A percentile compares a stretch with the other conserved stretches of the same genome.
phyloP scores from a whole-genome alignment of 2,797 vertebrate genomes.

The Poeciliopsis turneri region DNA sequence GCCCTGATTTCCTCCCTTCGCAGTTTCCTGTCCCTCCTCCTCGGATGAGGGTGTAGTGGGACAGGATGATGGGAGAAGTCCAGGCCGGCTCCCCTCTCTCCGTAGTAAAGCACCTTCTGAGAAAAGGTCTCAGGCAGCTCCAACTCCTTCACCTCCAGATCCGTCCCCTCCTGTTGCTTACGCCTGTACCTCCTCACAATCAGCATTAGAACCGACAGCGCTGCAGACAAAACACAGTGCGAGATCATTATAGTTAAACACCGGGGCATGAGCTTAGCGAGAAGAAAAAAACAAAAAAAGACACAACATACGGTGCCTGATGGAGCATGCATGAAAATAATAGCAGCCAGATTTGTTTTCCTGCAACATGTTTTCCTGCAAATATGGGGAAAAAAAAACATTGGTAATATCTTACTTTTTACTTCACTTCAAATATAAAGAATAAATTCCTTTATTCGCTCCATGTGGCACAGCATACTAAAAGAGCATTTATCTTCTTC shows the following conservation, averaged over 20 bases:
- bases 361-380: slow-evolving; percentile 7
- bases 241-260: slow-evolving; percentile 67
- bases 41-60: slow-evolving; percentile 77
- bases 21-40: slow-evolving; percentile 69
- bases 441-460: slow-evolving; percentile 24
- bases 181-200: slow-evolving; percentile 81
- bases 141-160: slow-evolving; percentile 74
- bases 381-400: slow-evolving; percentile 30
- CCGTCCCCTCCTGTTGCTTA: slow-evolving; percentile 66
- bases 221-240: slow-evolving; percentile 76
- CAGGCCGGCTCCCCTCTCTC: slow-evolving; percentile 59
- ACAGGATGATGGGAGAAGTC: slow-evolving; percentile 73
- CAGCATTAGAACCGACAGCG: slow-evolving; percentile 82
- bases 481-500: slow-evolving; percentile 38
- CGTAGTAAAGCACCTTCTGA: slow-evolving; percentile 89
- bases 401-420: slow-evolving; percentile 24
- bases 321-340: slow-evolving; percentile 53
- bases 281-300: neutral
- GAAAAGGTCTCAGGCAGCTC: slow-evolving; percentile 85
- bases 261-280: slow-evolving; percentile 41
- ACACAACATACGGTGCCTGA: slow-evolving; percentile 27
- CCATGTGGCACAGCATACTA: slow-evolving; percentile 38
- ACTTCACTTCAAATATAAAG: slow-evolving; percentile 38
- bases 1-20: slow-evolving; percentile 71
- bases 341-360: slow-evolving; percentile 30